Evolutionary conservation across 2,888 invertebrate species (phyloP).

Genomic region (Gasteruption jaculator): DNA sequence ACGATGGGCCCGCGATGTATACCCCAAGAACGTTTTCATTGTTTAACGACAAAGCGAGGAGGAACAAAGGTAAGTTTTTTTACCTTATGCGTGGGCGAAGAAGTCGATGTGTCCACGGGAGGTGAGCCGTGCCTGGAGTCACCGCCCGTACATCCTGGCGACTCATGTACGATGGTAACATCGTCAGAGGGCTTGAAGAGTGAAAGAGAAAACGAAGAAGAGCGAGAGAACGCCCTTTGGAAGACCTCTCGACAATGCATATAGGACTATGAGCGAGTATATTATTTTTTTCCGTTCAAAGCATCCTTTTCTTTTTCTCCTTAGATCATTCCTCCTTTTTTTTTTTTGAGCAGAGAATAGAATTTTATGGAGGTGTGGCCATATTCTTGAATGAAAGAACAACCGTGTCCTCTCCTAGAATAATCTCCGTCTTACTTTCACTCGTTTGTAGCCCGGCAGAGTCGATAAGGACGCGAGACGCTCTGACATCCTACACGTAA

Average conservation of each 20-base stretch:
- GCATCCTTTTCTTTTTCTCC: constrained; percentile 10
- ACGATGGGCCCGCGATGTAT: too few relatives aligned
- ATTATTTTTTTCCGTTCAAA: constrained; percentile 4
- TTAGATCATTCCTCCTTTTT: constrained; percentile 10
- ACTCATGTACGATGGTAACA: too few relatives aligned
- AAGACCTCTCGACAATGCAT: constrained; percentile 14
- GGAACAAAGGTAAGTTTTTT: constrained; percentile 30
- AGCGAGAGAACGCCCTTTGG: constrained; percentile 7
- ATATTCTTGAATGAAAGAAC: constrained; percentile 28
- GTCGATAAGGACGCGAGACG: constrained; percentile 30
- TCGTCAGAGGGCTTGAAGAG: not conserved
- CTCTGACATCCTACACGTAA: constrained; percentile 32
- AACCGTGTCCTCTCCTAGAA: constrained; percentile 24
- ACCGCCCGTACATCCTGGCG: constrained; percentile 25
- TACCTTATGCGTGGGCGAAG: constrained; percentile 33
- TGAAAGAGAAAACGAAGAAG: constrained; percentile 9
- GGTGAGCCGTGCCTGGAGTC: constrained; percentile 23
- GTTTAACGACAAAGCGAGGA: constrained; percentile 30
- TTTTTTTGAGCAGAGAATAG: too few relatives aligned
- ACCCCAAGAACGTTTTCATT: constrained; percentile 25
- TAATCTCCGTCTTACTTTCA: constrained; percentile 15
- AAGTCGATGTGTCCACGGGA: constrained; percentile 30
- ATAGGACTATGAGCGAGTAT: constrained; percentile 14
- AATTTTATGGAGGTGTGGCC: constrained; percentile 32
- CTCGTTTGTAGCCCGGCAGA: constrained; percentile 28